A percentile compares a stretch with the other conserved stretches of the same genome.
phyloP scores from a whole-genome alignment of 2,888 invertebrate species.

The Dynastes grantii region DNA sequence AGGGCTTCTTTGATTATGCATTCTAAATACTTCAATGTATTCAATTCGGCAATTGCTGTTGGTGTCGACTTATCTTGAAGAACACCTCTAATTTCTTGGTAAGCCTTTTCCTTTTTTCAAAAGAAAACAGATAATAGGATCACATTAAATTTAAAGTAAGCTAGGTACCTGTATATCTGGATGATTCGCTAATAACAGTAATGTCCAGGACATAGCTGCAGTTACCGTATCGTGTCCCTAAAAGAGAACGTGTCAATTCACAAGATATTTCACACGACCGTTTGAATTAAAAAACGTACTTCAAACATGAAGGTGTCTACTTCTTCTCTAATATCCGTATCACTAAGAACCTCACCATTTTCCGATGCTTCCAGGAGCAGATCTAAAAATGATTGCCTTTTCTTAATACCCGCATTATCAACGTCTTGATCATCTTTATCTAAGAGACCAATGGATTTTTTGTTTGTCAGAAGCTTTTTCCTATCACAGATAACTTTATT shows the following conservation, averaged over 20 bases:
- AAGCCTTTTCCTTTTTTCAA: constrained; percentile 55
- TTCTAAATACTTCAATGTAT: constrained; percentile 62
- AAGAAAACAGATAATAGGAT: background rate
- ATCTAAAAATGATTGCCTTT: constrained; percentile 44
- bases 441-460: background rate
- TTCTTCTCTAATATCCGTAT: constrained; percentile 67
- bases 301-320: constrained; percentile 69
- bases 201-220: constrained; percentile 65
- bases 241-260: constrained; percentile 33
- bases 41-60: constrained; percentile 58
- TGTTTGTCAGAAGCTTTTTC: constrained; percentile 47
- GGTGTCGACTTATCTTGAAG: constrained; percentile 55
- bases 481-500: constrained; percentile 56
- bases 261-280: background rate
- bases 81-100: constrained; percentile 58
- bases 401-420: constrained; percentile 17
- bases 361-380: constrained; percentile 34
- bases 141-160: too few relatives aligned
- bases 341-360: constrained; percentile 56
- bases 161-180: constrained; percentile 65
- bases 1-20: constrained; percentile 71
- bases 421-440: background rate
- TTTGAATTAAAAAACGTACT: background rate
- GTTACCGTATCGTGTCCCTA: constrained; percentile 70
- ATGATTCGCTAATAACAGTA: constrained; percentile 66